Percentiles rank a stretch among this genome's conserved stretches.
phyloP scores from a whole-genome alignment of 2,113 vertebrate species.

The Glaucidium brasilianum region DNA sequence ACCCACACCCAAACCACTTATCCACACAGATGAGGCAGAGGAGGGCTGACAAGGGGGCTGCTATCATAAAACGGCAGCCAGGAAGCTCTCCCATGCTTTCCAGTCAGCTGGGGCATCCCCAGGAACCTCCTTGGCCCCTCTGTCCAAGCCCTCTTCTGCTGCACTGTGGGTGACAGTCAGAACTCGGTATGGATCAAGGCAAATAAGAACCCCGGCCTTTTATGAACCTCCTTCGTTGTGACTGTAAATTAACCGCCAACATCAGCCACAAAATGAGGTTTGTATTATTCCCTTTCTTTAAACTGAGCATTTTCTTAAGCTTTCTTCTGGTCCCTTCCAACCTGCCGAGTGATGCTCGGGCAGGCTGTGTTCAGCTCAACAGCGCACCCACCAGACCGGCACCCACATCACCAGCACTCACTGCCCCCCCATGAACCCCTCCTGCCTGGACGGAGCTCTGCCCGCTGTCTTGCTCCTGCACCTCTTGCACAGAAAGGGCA shows the following conservation, averaged over 20 bases:
- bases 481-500: not conserved
- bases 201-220: not conserved
- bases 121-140: not conserved
- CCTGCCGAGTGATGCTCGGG: fast-evolving
- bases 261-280: not conserved
- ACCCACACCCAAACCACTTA: too few species aligned
- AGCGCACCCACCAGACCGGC: not conserved
- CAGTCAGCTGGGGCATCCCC: not conserved
- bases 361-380: not conserved
- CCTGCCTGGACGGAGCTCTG: not conserved
- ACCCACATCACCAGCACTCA: not conserved
- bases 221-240: not conserved
- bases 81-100: not conserved
- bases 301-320: not conserved
- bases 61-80: fast-evolving
- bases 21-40: not conserved
- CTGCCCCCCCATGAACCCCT: not conserved
- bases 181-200: not conserved
- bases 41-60: not conserved
- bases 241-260: not conserved
- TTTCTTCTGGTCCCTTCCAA: not conserved
- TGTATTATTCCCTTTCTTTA: not conserved
- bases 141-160: not conserved
- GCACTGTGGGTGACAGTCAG: not conserved
- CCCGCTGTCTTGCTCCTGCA: not conserved